Evolutionary conservation across 1,140 invertebrate species (phyloP).

Genomic region (Heterodera carotae): DNA sequence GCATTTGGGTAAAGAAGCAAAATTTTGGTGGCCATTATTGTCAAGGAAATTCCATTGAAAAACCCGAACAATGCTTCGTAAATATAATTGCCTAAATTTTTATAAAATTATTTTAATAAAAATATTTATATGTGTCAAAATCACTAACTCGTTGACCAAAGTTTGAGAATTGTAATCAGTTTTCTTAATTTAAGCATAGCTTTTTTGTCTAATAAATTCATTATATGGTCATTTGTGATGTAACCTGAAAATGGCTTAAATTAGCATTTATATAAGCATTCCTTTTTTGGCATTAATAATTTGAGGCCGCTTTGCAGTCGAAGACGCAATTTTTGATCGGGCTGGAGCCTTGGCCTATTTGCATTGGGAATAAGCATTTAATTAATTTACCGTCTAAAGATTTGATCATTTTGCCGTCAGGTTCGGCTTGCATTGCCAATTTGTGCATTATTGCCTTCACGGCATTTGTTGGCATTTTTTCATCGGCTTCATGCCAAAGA

Average conservation of each 20-base stretch:
- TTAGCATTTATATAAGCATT: no score
- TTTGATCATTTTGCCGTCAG: not conserved
- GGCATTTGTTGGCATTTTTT: no score
- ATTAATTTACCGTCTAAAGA: not conserved
- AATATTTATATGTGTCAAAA: no score
- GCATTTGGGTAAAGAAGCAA: constrained; percentile 5
- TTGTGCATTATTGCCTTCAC: not conserved
- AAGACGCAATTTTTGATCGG: no score
- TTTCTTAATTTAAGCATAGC: not conserved
- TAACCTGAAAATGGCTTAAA: not conserved
- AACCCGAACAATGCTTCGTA: not conserved
- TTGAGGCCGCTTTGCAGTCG: no score
- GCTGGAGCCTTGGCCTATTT: no score
- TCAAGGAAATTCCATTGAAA: constrained; percentile 15
- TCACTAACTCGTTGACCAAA: not conserved
- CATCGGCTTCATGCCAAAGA: not conserved
- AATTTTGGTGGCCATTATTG: constrained; percentile 5
- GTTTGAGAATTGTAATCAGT: not conserved
- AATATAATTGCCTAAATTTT: constrained; percentile 13
- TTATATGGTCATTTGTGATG: not conserved
- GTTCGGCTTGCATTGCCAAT: not conserved
- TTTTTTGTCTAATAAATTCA: not conserved
- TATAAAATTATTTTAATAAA: not conserved
- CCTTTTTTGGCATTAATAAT: no score
- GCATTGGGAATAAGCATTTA: not conserved